A percentile compares a stretch with the other conserved stretches of the same genome.
phyloP scores from a whole-genome alignment of 1,140 invertebrate species.

The Pissodes strobi region DNA sequence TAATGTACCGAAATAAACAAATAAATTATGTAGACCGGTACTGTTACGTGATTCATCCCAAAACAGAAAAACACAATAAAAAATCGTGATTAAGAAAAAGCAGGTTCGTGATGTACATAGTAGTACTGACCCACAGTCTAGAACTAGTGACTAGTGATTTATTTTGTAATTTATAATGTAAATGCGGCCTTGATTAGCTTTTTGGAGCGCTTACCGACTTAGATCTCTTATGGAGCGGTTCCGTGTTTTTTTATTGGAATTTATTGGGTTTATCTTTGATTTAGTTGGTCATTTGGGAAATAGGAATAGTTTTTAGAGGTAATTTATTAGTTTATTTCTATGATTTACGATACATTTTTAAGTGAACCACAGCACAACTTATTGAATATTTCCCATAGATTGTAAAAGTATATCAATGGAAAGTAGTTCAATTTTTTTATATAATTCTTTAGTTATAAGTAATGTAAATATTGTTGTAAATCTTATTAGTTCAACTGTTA shows the following conservation, averaged over 20 bases:
- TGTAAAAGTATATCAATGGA: no score
- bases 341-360: background rate
- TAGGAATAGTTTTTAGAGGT: constrained; percentile 13
- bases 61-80: constrained; percentile 31
- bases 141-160: constrained; percentile 30
- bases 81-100: constrained; percentile 24
- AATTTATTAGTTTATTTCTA: background rate
- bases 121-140: constrained; percentile 34
- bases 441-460: no score
- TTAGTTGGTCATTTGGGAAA: constrained; percentile 15
- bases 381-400: background rate
- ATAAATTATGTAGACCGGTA: constrained; percentile 14
- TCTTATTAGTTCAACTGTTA: no score
- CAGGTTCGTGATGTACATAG: constrained; percentile 9
- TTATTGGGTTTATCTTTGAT: constrained; percentile 20
- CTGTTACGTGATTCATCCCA: constrained; percentile 23
- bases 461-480: no score
- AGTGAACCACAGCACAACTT: background rate
- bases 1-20: constrained; percentile 8
- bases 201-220: constrained; percentile 31
- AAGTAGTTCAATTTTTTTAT: no score
- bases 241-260: constrained; percentile 18
- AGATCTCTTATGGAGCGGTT: constrained; percentile 6
- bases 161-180: constrained; percentile 37
- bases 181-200: constrained; percentile 35